Base-by-base conservation (phyloP, 2,113 vertebrate genomes). In the Heterocephalus glaber region DNA sequence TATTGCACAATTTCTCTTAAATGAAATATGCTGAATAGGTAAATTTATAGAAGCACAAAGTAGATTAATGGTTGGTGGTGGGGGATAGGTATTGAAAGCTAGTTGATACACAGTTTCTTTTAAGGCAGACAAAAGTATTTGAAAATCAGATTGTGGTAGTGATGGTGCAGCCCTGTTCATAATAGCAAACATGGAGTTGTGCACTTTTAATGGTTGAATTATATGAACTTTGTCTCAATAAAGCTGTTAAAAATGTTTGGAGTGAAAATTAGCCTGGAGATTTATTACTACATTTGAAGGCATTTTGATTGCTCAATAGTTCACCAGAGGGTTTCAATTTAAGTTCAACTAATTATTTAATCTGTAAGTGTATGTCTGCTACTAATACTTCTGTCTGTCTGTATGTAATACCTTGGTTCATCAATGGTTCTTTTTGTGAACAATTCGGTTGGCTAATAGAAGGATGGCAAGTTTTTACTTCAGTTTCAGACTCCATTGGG, bases 331-430 rank as follows among this genome's bases (percentile, higher is more conserved):
- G 12, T 72, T 95, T 96, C 35, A 74, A 14, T 72, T 95, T 87
- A 89, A 96, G 90, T 91, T 83, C 63, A 80, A 83, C 54, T 65
- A 22, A 86, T 86, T 79, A 47, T 72, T 89, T 82, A 94, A 90
- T 72, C 28, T 68, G 14, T 68, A 79, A 82, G n/a, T 60, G 3
- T 76, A 47, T 58, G 10, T 54, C 16, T 58, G 56, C 56, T 88
- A 22, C 7, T 65, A 88, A 81, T 56, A 85, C 61, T 91, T 95
- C 20, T 19, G 44, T 68, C 26, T 28, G 11, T 56, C 58, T 90
- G 35, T 30, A 19, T 17, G 17, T 35, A 61, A 24, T 24, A 61
- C 60, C 60, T 61, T 8, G 7, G 22, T 61, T 61, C 24, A 26
- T 61, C 22, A 61, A 61, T 7, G 7, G 22, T 61, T 61, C 60